Evolutionary conservation across 1,140 invertebrate species (phyloP), one percentile per base, ranked within the genome.

Genomic region (Diachasma alloeum): DNA sequence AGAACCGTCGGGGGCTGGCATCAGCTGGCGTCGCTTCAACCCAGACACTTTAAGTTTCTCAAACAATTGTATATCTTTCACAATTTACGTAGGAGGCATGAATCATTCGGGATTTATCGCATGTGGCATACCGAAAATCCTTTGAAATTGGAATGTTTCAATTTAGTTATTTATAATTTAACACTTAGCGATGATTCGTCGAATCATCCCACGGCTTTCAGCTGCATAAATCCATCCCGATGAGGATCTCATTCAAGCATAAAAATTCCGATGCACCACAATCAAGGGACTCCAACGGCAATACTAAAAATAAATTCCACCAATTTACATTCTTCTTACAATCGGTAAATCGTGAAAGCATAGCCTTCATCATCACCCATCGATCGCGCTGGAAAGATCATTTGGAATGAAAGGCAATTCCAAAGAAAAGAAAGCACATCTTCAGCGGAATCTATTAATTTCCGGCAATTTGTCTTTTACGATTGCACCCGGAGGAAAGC

Each of bases 391-490:
- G 44, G 24, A 42, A 66, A n/a, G 37, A 74, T 42, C 31, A 11
- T 26, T 74, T 19, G 9, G 5, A 66, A 74, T 74, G 19, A 53
- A 74, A 31, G 0, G 13, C 36, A 39, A 74, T 53, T 53, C 15
- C 56, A 9, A 39, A 63, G 36, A 72, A n/a, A 63, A 66, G 17
- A 37, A 74, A 53, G 67, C 67, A 42, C 67, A 69, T 42, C 37
- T 69, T 69, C 67, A 5, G 5, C 10, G 31, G 56, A 66, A 66
- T 63, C 56, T n/a, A 74, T 73, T 74, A 74, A 74, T 66, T 39
- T 19, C 37, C 39, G n/a, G 72, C 22, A 74, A 66, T 74, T 74
- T 66, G 56, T 22, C 42, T 66, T 63, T 74, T 63, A 74, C 56
- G 72, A 74, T 39, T 74, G 63, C 26, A 42, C 17, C 66, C 37